Conservation (phyloP, 30 jellyfish, hydroid and myxozoan genomes). For the Haliclystus octoradiatus region DNA sequence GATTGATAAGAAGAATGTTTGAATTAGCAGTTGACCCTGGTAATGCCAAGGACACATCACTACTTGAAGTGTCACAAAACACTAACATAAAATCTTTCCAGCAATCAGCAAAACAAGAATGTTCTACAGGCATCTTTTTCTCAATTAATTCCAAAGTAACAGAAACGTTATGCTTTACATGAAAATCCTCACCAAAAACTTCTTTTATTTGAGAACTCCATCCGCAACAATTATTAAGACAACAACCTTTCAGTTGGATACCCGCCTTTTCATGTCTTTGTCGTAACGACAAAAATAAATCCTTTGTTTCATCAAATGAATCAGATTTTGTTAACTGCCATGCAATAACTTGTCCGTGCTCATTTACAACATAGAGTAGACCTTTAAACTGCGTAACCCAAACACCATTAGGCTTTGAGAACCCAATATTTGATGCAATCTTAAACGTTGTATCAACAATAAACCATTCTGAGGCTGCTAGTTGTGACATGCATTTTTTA, state of each 20-base stretch:
- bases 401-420: conserved; percentile 64
- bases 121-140: conserved; percentile 51
- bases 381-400: conserved; percentile 70
- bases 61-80: too few relatives aligned
- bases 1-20: background rate
- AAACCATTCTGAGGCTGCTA: conserved; percentile 76
- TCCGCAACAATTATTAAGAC: conserved; percentile 68
- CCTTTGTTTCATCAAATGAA: conserved; percentile 45
- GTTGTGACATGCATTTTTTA: conserved; percentile 80
- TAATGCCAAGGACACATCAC: too few relatives aligned
- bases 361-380: conserved; percentile 61
- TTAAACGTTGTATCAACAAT: conserved; percentile 42
- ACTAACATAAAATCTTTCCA: conserved; percentile 55
- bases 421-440: conserved; percentile 77
- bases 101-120: conserved; percentile 43
- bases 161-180: conserved; percentile 59
- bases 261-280: conserved; percentile 70
- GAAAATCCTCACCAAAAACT: conserved; percentile 65
- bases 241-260: conserved; percentile 70
- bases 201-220: conserved; percentile 58
- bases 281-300: conserved; percentile 36
- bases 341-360: conserved; percentile 72
- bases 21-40: too few relatives aligned
- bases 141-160: background rate
- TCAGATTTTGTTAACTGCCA: conserved; percentile 73